Evolutionary conservation across 35 echinoderm and acorn worm genomes (phyloP), one percentile per base, ranked within the genome.

Genomic region (Amphiura filiformis): DNA sequence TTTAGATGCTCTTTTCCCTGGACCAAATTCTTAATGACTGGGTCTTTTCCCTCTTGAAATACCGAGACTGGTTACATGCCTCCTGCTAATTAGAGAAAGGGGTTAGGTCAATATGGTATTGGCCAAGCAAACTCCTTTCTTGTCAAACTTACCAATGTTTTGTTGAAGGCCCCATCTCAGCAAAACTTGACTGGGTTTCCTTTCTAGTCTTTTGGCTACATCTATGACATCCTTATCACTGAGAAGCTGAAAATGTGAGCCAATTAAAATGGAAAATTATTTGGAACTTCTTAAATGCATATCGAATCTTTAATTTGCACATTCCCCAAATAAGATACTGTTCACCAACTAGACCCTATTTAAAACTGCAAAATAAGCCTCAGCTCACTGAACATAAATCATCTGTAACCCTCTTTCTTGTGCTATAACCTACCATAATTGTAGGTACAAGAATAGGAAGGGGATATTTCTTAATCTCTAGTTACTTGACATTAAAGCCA

Each of bases 121-220:
- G n/a, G n/a, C n/a, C n/a, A n/a, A n/a, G n/a, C n/a, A n/a, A n/a
- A n/a, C n/a, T n/a, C n/a, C n/a, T n/a, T n/a, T n/a, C n/a, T n/a
- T n/a, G n/a, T n/a, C n/a, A n/a, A n/a, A n/a, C 81, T 26, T 84
- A 93, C 91, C 91, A 37, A 93, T 84, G 26, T 41, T 70, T 83
- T 93, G 87, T 44, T 93, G 91, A 30, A 93, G 26, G 0, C 86
- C 91, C 86, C 86, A 93, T 75, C 84, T 88, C 40, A 93, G 87
- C 34, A 89, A 34, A 3, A 93, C 91, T 64, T 93, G 91, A 37
- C 80, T 32, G 44, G 81, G 86, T 39, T 70, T 93, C n/a, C 36
- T 81, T n/a, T 37, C 17, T 28, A 57, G 35, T 22, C 40, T 84
- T 35, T 93, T 52, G 77, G 91, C 91, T 11, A 93, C 84, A 0